phyloP scores from a whole-genome alignment of 2,888 invertebrate genomes.

The Nemotelus pantherinus region DNA sequence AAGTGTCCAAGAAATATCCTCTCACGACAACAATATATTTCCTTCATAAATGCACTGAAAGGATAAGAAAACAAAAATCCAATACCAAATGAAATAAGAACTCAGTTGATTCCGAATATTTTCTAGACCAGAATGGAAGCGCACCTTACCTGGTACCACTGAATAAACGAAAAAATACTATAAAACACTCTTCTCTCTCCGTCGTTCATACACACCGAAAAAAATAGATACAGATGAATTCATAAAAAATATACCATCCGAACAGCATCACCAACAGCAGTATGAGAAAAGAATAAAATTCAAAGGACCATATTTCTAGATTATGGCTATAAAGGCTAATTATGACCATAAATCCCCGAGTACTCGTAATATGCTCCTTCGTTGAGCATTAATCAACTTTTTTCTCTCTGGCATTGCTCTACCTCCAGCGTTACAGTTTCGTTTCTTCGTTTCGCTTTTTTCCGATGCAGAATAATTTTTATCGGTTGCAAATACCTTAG shows the following conservation, averaged over 20 bases:
- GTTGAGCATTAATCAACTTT: conserved; percentile 48
- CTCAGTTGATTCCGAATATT: conserved; percentile 5
- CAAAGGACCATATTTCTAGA: conserved; percentile 52
- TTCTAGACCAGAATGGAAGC: not conserved
- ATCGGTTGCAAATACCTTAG: conserved; percentile 49
- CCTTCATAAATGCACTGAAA: too few species aligned
- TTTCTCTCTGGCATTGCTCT: conserved; percentile 6
- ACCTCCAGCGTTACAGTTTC: not conserved
- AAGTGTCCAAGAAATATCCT: too few species aligned
- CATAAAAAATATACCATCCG: too few species aligned
- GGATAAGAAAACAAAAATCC: too few species aligned
- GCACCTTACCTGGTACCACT: not conserved
- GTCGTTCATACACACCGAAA: not conserved
- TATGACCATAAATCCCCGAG: conserved; percentile 51
- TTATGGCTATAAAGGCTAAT: conserved; percentile 53
- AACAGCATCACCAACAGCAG: not conserved
- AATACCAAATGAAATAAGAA: not conserved
- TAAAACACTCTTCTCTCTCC: not conserved
- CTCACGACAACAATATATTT: too few species aligned
- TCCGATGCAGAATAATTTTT: conserved; percentile 50
- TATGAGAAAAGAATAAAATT: conserved; percentile 45
- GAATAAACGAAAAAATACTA: not conserved
- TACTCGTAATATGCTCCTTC: conserved; percentile 50
- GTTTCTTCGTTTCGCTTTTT: conserved; percentile 33
- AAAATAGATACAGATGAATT: too few species aligned